Evolutionary conservation across 2,113 vertebrate species (phyloP), one percentile per base, ranked within the genome.

Genomic region (Hoplias malabaricus): DNA sequence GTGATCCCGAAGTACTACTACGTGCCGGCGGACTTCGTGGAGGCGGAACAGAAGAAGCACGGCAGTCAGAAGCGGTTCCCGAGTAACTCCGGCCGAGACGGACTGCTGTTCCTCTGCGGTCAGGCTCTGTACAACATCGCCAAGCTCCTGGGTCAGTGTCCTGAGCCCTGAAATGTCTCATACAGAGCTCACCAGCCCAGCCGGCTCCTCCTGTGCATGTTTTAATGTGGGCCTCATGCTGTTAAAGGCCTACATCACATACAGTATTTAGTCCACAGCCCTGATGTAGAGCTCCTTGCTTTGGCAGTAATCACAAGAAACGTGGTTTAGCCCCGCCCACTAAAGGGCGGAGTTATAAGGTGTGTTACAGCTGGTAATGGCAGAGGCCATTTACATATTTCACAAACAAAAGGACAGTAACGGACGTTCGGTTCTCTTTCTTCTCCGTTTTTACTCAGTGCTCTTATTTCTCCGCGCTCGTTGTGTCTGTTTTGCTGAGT

Each of bases 11-110:
- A 95, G 86, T 99, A 99, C 85, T 98, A 96, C 87, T 92, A 98
- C 1, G 98, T 99, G 53, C 98, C 98, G 0, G 95, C 95, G 34
- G 97, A 95, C 85, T 99, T 99, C 82, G 95, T 98, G 82, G 98
- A 98, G 80, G 84, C 85, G 14, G 98, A 99, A 59, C 96, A 98
- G 88, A 94, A 73, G 87, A 94, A 90, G 70, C 94, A 94, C 0
- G 96, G 95, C 68, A 98, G 96, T 87, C 98, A 99, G 88, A 93
- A 95, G 83, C 94, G 96, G 53, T 99, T 97, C 89, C 96, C 98
- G 19, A 98, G 96, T 82, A 98, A 97, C 91, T 94, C 54, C 1
- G 98, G 96, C 19, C 92, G 92, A 0, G 98, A 99, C 9, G 97
- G 96, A 34, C 96, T 91, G 82, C 70, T 98, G 16, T 99, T 98